Evolutionary conservation across 2,797 vertebrate genomes (phyloP), one percentile per base, ranked within the genome.

Genomic region (Lerista edwardsae): DNA sequence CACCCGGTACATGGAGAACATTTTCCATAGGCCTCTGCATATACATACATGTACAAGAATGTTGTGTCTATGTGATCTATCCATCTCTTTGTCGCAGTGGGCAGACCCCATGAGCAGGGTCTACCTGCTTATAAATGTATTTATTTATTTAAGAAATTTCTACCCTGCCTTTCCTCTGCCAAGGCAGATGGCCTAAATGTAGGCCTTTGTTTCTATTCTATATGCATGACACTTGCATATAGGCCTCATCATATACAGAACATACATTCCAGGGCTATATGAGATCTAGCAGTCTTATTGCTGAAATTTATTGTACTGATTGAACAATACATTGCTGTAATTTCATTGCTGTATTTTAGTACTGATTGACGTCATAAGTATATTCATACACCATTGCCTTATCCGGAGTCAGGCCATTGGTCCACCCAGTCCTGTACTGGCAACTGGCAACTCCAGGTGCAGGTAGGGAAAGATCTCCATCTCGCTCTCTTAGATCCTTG

Each of bases 321-420:
- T 6, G 84, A 55, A n/a, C n/a, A n/a, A n/a, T n/a, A n/a, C 34
- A 23, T 57, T 79, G 61, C 0, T 69, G 8, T 62, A 61, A 72
- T 85, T 88, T 77, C 34, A 23, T 57, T 79, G 61, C 0, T 69
- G 8, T 62, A 61, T 68, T 85, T 88, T 77, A 25, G 34, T 84
- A 72, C 23, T 25, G 3, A 0, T 51, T 6, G 84, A 55, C 68
- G 57, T 27, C 21, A 25, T 61, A 5, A 25, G 19, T 25, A 61
- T 25, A 25, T 61, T 25, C 59, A 61, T 23, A 25, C 59, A 61
- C 6, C 25, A 12, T 61, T 61, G 59, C 59, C 8, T 61, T 61
- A 61, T 61, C 59, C 59, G 6, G 15, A 61, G 8, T 61, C 59
- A 55, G 51, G 19, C 51, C 51, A 55, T 55, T 55, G 51, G 51